phyloP scores from a whole-genome alignment of 2,113 vertebrate species.

The Litocranius walleri region DNA sequence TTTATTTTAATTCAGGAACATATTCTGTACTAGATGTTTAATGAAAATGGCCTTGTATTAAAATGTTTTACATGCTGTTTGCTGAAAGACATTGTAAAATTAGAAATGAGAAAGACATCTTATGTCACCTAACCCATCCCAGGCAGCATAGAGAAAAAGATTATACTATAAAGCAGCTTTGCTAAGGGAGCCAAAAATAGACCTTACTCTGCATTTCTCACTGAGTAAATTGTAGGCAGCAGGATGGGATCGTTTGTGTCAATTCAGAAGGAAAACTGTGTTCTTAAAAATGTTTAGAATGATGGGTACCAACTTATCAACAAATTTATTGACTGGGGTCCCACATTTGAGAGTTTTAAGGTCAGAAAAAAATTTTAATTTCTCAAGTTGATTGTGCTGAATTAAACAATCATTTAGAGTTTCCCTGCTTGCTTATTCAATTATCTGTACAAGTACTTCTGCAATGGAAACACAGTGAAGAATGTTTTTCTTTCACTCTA shows the following conservation, averaged over 20 bases:
- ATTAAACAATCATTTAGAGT: background rate
- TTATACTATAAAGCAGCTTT: conserved; percentile 37
- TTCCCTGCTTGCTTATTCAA: background rate
- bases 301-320: background rate
- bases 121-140: background rate
- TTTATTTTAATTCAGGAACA: conserved; percentile 67
- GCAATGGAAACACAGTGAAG: background rate
- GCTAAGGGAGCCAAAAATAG: conserved; percentile 44
- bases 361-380: background rate
- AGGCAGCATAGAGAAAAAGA: conserved; percentile 46
- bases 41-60: conserved; percentile 66
- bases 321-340: background rate
- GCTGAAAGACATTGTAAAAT: conserved; percentile 53
- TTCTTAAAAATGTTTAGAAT: background rate
- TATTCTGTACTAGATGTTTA: conserved; percentile 50
- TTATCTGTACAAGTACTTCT: background rate
- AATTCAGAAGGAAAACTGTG: conserved; percentile 37
- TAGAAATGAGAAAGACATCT: conserved; percentile 58
- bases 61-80: conserved; percentile 69
- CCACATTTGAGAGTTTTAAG: background rate
- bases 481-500: background rate
- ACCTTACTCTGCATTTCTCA: background rate
- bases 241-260: conserved; percentile 12
- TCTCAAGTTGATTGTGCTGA: background rate
- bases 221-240: conserved; percentile 37